Percentiles rank a stretch among this genome's conserved stretches.
phyloP scores from a whole-genome alignment of 2,888 invertebrate species.

The Ectemnius cavifrons region DNA sequence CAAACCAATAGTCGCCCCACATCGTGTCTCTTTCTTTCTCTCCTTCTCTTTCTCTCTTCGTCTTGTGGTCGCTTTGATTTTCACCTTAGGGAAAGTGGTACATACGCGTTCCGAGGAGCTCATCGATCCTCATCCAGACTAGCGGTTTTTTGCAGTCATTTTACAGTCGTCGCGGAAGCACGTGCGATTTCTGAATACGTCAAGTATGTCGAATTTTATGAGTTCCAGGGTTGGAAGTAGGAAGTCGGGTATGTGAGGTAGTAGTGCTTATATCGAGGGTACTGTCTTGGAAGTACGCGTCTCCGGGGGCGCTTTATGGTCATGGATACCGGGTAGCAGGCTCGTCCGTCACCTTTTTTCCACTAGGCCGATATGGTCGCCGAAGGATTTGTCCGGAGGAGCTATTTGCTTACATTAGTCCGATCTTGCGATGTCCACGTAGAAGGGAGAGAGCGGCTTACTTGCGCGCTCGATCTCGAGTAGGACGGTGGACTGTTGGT shows the following conservation, averaged over 20 bases:
- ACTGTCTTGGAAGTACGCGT: conserved; percentile 3
- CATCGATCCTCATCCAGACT: background rate
- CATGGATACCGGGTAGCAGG: conserved; percentile 39
- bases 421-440: conserved; percentile 29
- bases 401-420: conserved; percentile 70
- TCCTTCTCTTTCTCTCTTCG: too few relatives aligned
- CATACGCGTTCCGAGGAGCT: background rate
- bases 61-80: conserved; percentile 15
- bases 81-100: conserved; percentile 23
- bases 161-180: too few relatives aligned
- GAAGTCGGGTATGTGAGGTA: too few relatives aligned
- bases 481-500: conserved; percentile 17
- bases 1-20: conserved; percentile 20
- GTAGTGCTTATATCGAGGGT: too few relatives aligned
- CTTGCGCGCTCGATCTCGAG: background rate
- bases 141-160: background rate
- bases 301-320: conserved; percentile 53
- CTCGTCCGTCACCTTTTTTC: conserved; percentile 64
- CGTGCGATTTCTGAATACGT: too few relatives aligned
- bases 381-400: conserved; percentile 67
- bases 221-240: too few relatives aligned
- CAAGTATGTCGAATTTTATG: too few relatives aligned
- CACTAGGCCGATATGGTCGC: conserved; percentile 60
- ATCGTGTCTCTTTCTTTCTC: background rate
- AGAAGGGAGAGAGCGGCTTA: conserved; percentile 29